Base-by-base conservation (phyloP, 2,888 invertebrate species). In the Lumbricus terrestris region DNA sequence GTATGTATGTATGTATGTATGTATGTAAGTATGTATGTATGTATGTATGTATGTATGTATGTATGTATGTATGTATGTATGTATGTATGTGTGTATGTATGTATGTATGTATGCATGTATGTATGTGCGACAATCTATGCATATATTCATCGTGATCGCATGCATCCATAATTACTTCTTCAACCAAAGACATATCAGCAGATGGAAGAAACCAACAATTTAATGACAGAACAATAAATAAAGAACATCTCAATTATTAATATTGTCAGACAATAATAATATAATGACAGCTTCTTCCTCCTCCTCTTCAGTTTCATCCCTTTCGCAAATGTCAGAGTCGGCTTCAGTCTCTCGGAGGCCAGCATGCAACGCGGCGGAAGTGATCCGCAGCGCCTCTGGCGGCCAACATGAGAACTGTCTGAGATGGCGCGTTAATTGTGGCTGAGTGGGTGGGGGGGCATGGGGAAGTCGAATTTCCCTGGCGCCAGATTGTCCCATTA, bases 61-160 rank as follows among this genome's bases (percentile, higher is more conserved):
- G n/a, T 69, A n/a, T 69, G 8, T n/a, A 69, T 69, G n/a, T 69
- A n/a, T 69, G n/a, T 69, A 69, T 69, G 29, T 69, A 69, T 69
- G n/a, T 69, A 69, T 69, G 69, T n/a, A n/a, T 69, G 69, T 69
- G n/a, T 69, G 69, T n/a, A n/a, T 69, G 69, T n/a, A 69, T 69
- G 29, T n/a, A 69, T 69, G 69, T 69, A 69, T 69, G 69, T 69
- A 69, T 69, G 54, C 54, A 54, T 23, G 23, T 54, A 54, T 8
- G 54, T 69, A 69, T 69, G 69, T 69, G 4, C 29, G n/a, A n/a
- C n/a, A n/a, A 23, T 47, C 3, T 18, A 47, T 47, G 18, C 20
- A 47, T 47, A 20, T 18, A 47, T 47, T 16, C 47, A 47, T 47
- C n/a, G n/a, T n/a, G 40, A 40, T 40, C 40, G 15, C 40, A 40